Conservation (phyloP, 2,113 vertebrate species). For the Triplophysa siluroides region DNA sequence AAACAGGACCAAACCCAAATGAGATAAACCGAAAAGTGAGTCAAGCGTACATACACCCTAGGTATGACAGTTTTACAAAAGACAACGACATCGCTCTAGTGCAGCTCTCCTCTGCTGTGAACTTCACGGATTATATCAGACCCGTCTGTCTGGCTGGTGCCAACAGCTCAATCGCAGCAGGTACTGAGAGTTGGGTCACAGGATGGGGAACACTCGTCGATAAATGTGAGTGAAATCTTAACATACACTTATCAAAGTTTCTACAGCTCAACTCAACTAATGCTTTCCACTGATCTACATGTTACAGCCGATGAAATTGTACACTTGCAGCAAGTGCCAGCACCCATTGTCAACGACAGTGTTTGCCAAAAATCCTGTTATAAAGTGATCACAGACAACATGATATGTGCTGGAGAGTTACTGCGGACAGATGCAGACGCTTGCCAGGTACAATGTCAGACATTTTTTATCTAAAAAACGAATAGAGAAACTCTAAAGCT, state of each 20-base stretch:
- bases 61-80: conserved; percentile 38
- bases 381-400: conserved; percentile 49
- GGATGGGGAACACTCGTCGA: conserved; percentile 72
- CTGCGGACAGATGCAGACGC: conserved; percentile 64
- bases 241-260: background rate
- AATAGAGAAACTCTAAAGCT: too few relatives aligned
- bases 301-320: conserved; percentile 41
- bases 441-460: conserved; percentile 49
- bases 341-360: conserved; percentile 51
- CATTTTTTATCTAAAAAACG: too few relatives aligned
- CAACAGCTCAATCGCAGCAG: conserved; percentile 57
- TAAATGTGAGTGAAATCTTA: conserved; percentile 37
- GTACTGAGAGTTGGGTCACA: conserved; percentile 71
- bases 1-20: background rate
- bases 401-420: conserved; percentile 43
- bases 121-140: conserved; percentile 64
- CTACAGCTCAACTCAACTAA: too few relatives aligned
- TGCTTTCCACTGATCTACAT: too few relatives aligned
- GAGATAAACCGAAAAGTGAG: background rate
- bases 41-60: conserved; percentile 54
- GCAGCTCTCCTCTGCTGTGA: conserved; percentile 52
- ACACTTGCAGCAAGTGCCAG: conserved; percentile 65
- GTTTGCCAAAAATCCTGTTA: conserved; percentile 50
- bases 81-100: conserved; percentile 76
- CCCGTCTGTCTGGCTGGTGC: conserved; percentile 75